phyloP scores from a whole-genome alignment of 2,797 vertebrate genomes.

The Lycodopsis pacificus region DNA sequence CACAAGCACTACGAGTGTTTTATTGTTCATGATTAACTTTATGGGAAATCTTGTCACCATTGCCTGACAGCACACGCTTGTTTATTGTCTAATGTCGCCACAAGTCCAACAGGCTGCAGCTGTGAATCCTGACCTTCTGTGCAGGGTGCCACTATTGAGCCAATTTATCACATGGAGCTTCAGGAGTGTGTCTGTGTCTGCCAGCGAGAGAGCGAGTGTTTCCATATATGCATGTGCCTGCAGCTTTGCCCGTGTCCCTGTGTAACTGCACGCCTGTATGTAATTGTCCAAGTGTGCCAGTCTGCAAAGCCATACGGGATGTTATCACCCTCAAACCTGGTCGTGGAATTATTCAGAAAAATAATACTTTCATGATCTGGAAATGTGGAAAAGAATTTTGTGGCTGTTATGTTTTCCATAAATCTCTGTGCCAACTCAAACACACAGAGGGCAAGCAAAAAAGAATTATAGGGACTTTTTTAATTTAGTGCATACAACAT shows the following conservation, averaged over 20 bases:
- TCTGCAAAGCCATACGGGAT: constrained; percentile 11
- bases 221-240: constrained; percentile 2
- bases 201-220: neutral
- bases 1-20: neutral
- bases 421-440: constrained; percentile 12
- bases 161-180: constrained; percentile 29
- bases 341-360: neutral
- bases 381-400: constrained; percentile 26
- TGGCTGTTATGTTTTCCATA: neutral
- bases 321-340: constrained; percentile 24
- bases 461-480: neutral
- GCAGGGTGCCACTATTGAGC: neutral
- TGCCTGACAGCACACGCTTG: neutral
- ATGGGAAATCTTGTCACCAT: neutral
- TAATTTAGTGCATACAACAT: neutral
- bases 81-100: constrained; percentile 18
- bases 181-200: neutral
- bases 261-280: neutral
- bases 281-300: neutral
- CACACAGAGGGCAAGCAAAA: neutral
- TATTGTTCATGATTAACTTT: neutral
- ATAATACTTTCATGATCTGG: constrained; percentile 2
- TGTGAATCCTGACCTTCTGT: constrained; percentile 35
- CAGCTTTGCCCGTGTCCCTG: neutral
- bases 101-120: constrained; percentile 17